These are phyloP conservation scores for Pocillopora damicornis DNA, from an alignment of 64 coral and sea anemone genomes.

Conservation along the genomic window DNA sequence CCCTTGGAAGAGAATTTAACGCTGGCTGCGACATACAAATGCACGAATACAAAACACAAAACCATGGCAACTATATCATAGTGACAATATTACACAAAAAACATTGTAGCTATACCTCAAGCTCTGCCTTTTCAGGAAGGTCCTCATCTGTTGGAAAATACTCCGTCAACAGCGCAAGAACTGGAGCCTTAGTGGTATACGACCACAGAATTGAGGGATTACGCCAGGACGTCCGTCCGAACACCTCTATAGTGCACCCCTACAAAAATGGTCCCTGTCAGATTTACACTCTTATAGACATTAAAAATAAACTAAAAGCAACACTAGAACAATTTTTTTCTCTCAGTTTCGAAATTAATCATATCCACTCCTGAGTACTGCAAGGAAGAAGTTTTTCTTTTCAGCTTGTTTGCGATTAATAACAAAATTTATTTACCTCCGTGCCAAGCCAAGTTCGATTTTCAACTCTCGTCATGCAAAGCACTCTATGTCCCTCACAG, in stretches of 20 bases:
- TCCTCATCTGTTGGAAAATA: background rate
- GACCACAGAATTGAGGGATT: conserved; percentile 65
- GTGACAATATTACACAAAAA: too few relatives aligned
- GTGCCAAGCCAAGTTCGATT: conserved; percentile 90
- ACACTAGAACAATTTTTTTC: too few relatives aligned
- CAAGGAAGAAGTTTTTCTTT: too few relatives aligned
- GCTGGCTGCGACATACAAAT: too few relatives aligned
- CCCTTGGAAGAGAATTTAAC: too few relatives aligned
- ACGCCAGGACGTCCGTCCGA: conserved; percentile 74
- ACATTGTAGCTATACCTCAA: background rate
- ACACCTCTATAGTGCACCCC: conserved; percentile 89
- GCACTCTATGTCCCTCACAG: conserved; percentile 79
- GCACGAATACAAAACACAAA: too few relatives aligned
- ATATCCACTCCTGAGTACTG: too few relatives aligned
- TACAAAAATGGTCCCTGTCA: conserved; percentile 1
- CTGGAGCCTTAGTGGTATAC: conserved; percentile 75
- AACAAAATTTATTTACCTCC: conserved; percentile 51
- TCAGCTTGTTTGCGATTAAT: background rate
- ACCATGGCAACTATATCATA: too few relatives aligned
- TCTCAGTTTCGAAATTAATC: too few relatives aligned
- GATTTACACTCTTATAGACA: background rate
- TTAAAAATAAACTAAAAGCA: too few relatives aligned
- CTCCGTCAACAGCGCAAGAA: conserved; percentile 73
- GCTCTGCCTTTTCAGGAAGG: background rate
- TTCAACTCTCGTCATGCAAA: conserved; percentile 83